phyloP scores from a whole-genome alignment of 2,888 invertebrate species.

The Perizoma affinitatum region DNA sequence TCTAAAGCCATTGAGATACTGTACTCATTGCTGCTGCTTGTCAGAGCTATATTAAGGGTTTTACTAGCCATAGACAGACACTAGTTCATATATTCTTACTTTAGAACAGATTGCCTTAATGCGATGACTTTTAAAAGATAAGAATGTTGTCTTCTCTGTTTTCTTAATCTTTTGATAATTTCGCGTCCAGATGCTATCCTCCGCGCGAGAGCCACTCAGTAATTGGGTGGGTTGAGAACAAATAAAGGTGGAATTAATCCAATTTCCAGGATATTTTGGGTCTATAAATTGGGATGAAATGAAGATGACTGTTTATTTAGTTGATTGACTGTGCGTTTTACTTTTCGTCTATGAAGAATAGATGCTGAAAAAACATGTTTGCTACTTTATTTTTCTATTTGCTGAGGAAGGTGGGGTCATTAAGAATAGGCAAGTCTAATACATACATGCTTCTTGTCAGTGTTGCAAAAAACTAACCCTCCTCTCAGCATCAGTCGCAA shows the following conservation, averaged over 20 bases:
- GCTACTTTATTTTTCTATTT: background rate
- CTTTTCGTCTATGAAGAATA: background rate
- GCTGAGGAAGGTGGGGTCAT: too few species aligned
- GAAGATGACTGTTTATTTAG: slow-evolving; percentile 16
- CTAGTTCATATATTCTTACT: too few species aligned
- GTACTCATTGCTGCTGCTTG: slow-evolving; percentile 4
- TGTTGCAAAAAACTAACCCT: too few species aligned
- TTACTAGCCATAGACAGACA: too few species aligned
- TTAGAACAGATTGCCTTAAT: too few species aligned
- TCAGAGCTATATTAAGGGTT: too few species aligned
- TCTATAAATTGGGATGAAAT: slow-evolving; percentile 1
- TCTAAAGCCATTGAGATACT: background rate
- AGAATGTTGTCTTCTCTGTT: too few species aligned
- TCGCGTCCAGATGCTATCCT: slow-evolving; percentile 4
- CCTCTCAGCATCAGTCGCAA: too few species aligned
- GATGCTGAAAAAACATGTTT: background rate
- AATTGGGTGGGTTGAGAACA: slow-evolving; percentile 24
- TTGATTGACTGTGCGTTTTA: slow-evolving; percentile 4
- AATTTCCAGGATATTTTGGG: slow-evolving; percentile 23
- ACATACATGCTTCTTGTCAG: too few species aligned
- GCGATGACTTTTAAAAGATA: too few species aligned
- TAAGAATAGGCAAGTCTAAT: too few species aligned
- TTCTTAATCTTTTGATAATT: background rate
- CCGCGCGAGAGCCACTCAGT: slow-evolving; percentile 13
- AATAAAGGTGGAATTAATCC: slow-evolving; percentile 28